Conservation (phyloP, 2,888 invertebrate genomes). For the Brenthis ino region DNA sequence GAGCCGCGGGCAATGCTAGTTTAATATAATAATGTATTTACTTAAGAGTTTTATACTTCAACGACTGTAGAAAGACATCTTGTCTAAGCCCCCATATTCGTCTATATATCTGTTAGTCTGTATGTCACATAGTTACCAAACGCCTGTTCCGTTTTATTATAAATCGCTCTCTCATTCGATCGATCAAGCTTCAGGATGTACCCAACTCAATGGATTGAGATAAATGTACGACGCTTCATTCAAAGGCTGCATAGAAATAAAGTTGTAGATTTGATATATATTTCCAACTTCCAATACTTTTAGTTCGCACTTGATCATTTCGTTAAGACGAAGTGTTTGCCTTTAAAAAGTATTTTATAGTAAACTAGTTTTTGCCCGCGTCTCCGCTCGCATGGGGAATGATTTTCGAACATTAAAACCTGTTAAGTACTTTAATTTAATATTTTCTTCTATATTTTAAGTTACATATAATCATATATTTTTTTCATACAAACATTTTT, state of each 20-base stretch:
- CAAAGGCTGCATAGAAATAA: constrained; percentile 42
- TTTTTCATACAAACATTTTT: too few species aligned
- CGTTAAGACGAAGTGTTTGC: neutral
- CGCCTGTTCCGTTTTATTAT: constrained; percentile 56
- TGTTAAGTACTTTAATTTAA: too few species aligned
- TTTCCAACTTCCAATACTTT: constrained; percentile 13
- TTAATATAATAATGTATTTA: too few species aligned
- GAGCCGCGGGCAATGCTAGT: too few species aligned
- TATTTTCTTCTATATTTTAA: neutral
- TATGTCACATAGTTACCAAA: constrained; percentile 42
- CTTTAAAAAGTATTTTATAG: too few species aligned
- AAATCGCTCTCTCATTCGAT: constrained; percentile 58
- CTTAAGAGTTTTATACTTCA: neutral
- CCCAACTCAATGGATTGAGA: constrained; percentile 62
- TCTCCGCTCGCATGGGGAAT: too few species aligned
- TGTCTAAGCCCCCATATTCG: too few species aligned
- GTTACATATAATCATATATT: neutral
- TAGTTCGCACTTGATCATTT: constrained; percentile 15
- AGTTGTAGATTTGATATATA: constrained; percentile 28
- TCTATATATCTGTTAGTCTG: constrained; percentile 8
- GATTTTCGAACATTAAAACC: too few species aligned
- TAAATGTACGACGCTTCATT: constrained; percentile 55
- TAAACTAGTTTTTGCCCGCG: too few species aligned
- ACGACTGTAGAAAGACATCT: too few species aligned
- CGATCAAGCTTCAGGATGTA: constrained; percentile 58